phyloP scores from a whole-genome alignment of 2,888 invertebrate species.

The Pristionchus mayeri region DNA sequence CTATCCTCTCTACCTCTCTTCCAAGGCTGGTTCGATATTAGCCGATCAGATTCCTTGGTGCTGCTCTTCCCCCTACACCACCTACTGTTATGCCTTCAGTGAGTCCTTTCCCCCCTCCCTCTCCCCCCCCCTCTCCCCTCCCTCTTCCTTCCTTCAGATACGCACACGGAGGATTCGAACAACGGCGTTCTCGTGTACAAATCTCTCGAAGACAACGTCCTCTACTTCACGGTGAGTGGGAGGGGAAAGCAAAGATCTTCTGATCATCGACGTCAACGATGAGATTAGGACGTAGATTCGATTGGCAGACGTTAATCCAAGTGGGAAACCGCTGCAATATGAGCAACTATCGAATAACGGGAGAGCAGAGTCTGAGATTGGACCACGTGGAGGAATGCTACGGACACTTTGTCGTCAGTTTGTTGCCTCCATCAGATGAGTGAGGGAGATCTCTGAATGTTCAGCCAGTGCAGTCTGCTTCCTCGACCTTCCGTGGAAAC shows the following conservation, averaged over 20 bases:
- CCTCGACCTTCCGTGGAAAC: not conserved
- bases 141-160: too few species aligned
- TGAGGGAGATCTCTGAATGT: not conserved
- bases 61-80: not conserved
- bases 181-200: conserved; percentile 31
- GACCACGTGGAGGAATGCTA: not conserved
- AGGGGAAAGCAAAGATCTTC: too few species aligned
- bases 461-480: conserved; percentile 6
- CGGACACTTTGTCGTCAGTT: not conserved
- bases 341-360: not conserved
- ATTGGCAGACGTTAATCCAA: not conserved
- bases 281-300: not conserved
- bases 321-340: conserved; percentile 25
- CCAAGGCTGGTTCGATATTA: not conserved
- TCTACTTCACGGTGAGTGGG: conserved; percentile 16
- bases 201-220: not conserved
- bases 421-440: not conserved
- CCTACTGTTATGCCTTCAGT: conserved; percentile 29
- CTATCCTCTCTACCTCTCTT: not conserved
- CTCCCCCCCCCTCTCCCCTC: too few species aligned
- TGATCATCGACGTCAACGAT: not conserved
- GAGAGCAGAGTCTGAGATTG: not conserved
- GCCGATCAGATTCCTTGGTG: conserved; percentile 36
- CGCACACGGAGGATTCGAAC: too few species aligned
- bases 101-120: not conserved